Evolutionary conservation across 2,888 invertebrate genomes (phyloP), one percentile per base, ranked within the genome.

Genomic region (Macaria notata): DNA sequence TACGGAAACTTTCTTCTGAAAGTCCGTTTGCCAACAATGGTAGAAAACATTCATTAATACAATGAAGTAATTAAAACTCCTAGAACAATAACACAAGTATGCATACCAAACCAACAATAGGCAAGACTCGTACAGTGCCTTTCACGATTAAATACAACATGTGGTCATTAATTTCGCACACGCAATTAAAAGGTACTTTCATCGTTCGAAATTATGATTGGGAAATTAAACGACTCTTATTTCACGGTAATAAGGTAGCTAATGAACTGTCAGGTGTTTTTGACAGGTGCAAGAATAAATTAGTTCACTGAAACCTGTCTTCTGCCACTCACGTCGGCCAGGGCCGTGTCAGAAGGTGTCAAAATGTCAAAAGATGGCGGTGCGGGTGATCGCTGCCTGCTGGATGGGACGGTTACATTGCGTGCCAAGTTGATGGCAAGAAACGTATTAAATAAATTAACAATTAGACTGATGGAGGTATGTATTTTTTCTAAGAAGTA

Each of bases 161-260:
- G 46, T 31, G 46, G 55, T 59, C 49, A 73, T 75, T 69, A 71
- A 72, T 72, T 74, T 71, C 63, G 68, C 67, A 63, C 63, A 66
- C 70, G 53, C 65, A 66, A 67, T 63, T 19, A 44, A 49, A 63
- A 61, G 55, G 51, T 45, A 61, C 65, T 68, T 67, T 65, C 65
- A 50, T 63, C 46, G 43, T 57, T 41, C 29, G 47, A 52, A 31
- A 19, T 4, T 4, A 19, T 9, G 7, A 44, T 48, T 41, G 33
- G 4, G 8, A 9, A 45, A 9, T 43, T 8, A 9, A 31, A 36
- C 38, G 50, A 47, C 46, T 62, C 59, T 64, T 70, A 67, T 66
- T 44, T 8, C 41, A 46, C 41, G 4, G 29, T 3, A 1, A 7
- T 54, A 69, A 66, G 54, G 69, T 63, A 44, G 46, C 48, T 45